Conservation (phyloP, 2,113 vertebrate genomes). For the Sylvia atricapilla region DNA sequence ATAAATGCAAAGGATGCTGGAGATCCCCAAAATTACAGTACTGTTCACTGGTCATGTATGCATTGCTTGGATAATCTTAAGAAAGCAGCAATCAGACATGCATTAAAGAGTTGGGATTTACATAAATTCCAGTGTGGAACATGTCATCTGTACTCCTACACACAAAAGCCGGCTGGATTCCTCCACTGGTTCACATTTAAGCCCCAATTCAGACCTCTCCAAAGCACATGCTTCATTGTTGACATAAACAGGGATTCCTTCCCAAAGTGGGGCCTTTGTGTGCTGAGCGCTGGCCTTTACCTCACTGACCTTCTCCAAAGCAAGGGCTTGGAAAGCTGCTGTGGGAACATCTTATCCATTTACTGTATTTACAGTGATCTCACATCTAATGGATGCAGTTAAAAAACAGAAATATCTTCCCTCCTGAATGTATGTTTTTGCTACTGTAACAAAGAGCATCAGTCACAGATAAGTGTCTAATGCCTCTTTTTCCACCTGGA, state of each 20-base stretch:
- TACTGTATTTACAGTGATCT: background rate
- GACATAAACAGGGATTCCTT: slow-evolving; percentile 37
- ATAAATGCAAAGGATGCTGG: background rate
- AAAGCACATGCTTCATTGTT: slow-evolving; percentile 36
- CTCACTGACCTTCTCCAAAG: background rate
- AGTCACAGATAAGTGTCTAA: background rate
- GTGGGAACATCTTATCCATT: slow-evolving; percentile 5
- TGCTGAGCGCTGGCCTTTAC: background rate
- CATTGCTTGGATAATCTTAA: background rate
- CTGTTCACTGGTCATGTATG: background rate
- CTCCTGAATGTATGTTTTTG: background rate
- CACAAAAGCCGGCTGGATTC: background rate
- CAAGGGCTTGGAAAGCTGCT: slow-evolving; percentile 10
- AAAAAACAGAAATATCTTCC: background rate
- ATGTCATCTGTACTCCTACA: background rate
- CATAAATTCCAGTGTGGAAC: background rate
- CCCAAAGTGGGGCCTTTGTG: background rate
- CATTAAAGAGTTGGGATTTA: background rate
- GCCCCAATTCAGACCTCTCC: slow-evolving; percentile 32
- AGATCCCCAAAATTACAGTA: background rate
- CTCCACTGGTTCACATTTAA: slow-evolving; percentile 7
- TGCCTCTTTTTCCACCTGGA: background rate
- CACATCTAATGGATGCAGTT: background rate
- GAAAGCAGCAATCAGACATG: background rate
- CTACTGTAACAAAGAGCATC: background rate